Evolutionary conservation across 64 coral and sea anemone genomes (phyloP), one percentile per base, ranked within the genome.

Genomic region (Catalaphyllia jardinei): DNA sequence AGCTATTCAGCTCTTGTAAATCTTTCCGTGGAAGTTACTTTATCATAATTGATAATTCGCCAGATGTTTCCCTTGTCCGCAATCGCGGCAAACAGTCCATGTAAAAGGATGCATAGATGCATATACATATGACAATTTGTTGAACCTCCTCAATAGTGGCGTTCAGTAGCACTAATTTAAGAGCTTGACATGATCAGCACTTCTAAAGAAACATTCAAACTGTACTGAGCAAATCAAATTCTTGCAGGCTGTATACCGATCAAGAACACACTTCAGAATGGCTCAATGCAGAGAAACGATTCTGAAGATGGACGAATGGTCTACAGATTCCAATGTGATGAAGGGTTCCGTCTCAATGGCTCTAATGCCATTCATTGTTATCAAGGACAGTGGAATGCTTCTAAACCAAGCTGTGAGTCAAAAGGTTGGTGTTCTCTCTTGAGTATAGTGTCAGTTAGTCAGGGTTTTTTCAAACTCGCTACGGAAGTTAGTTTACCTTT

Each of bases 201-300:
- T 46, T 46, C 1, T 5, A 46, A 46, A 46, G 42, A 46, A 46
- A 46, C 42, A 57, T 16, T 57, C 11, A 57, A 57, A 57, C 10
- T 16, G 10, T 57, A 2, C 15, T 57, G 71, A 29, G 25, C 25
- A 25, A 11, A 69, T 69, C 1, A 69, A 69, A 69, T 29, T 25
- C 65, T 69, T 69, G 65, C 65, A 69, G 65, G 65, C 65, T 69
- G 65, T 25, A 10, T 69, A 69, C 65, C 65, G n/a, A 69, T 69
- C 4, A 22, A 69, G 22, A 69, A 69, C 22, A 27, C 6, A 25
- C 65, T 69, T 7, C 65, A 27, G 9, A 69, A 69, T 25, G 65
- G 65, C 11, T 69, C 22, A 69, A 25, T 25, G 22, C 65, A 69
- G 29, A 69, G 65, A 69, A 69, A 69, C 4, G n/a, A 69, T 69